These are phyloP conservation scores for Colletes latitarsis DNA, from an alignment of 1,140 invertebrate genomes.

Conservation along the genomic window DNA sequence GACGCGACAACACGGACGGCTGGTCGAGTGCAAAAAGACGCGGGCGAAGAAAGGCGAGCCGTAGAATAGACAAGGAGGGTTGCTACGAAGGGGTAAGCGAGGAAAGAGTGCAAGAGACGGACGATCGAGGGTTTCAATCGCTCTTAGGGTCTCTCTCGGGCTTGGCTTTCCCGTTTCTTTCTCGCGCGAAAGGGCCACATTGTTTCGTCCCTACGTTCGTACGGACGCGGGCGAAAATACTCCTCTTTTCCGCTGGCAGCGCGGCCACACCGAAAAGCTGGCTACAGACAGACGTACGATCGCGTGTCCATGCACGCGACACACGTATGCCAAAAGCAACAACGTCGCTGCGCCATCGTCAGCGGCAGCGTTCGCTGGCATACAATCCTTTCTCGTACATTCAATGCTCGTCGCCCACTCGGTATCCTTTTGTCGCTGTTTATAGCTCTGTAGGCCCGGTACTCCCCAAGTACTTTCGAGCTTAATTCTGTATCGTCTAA, in stretches of 20 bases:
- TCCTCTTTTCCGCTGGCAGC: constrained; percentile 50
- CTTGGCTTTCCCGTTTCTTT: constrained; percentile 64
- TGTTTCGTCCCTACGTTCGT: constrained; percentile 65
- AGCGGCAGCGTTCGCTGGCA: constrained; percentile 32
- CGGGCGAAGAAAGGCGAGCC: constrained; percentile 3
- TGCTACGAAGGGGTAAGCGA: not conserved
- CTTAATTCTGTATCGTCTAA: constrained; percentile 46
- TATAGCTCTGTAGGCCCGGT: constrained; percentile 48
- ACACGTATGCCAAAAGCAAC: constrained; percentile 46
- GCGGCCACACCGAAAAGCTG: constrained; percentile 42
- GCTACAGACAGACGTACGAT: constrained; percentile 32
- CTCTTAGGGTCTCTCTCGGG: constrained; percentile 68
- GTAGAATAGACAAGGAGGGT: not conserved
- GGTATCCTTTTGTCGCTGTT: constrained; percentile 60
- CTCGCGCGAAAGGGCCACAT: constrained; percentile 68
- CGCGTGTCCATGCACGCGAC: constrained; percentile 22
- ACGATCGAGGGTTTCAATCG: constrained; percentile 70
- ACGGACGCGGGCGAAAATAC: constrained; percentile 54
- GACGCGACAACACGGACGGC: not conserved
- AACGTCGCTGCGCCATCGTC: constrained; percentile 40
- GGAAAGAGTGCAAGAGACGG: constrained; percentile 38
- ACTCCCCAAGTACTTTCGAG: constrained; percentile 35
- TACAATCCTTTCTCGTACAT: constrained; percentile 52
- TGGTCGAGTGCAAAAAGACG: constrained; percentile 6
- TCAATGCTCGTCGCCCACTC: constrained; percentile 54